Evolutionary conservation across 1,140 invertebrate genomes (phyloP), one percentile per base, ranked within the genome.

Genomic region (Bombus superbus): DNA sequence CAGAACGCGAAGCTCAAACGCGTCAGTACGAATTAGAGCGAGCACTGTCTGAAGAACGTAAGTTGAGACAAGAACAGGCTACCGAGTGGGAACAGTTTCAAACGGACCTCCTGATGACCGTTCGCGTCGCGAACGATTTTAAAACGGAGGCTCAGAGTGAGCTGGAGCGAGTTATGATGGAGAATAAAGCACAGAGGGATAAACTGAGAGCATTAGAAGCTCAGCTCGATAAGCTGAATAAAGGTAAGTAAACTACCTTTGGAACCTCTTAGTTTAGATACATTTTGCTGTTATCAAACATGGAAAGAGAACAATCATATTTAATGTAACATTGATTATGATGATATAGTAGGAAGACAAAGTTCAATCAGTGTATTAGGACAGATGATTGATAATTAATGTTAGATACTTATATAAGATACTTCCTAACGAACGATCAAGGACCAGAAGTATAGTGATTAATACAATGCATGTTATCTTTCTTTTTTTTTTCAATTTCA

Each of bases 11-110:
- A 83, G 94, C 95, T 0, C 95, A 97, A 88, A 74, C 95, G 9
- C 94, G 95, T 64, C 93, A 96, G 3, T 93, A 94, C 71, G 96
- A 96, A 62, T 90, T 96, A n/a, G 96, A 97, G 86, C 94, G 95
- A 38, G 95, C 96, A 38, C 89, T 97, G 13, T 94, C 95, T 6
- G 96, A 97, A 68, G 95, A 97, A 87, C 96, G 96, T 59, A 96
- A 96, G 82, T 92, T 96, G 79, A 95, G 97, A 44, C 93, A 95
- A 76, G 95, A 96, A 87, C 96, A 97, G 96, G 97, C 96, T 88
- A 96, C 97, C 25, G 98, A 99, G 94, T 99, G 98, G 98, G 97
- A 98, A 91, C 98, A 98, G 93, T 99, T 99, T 95, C 98, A 99
- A 94, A 97, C 97, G 83, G 98, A 99, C 95, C 96, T 99, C 1